Conservation (phyloP, 1,140 invertebrate genomes). For the Leguminivora glycinivorella region DNA sequence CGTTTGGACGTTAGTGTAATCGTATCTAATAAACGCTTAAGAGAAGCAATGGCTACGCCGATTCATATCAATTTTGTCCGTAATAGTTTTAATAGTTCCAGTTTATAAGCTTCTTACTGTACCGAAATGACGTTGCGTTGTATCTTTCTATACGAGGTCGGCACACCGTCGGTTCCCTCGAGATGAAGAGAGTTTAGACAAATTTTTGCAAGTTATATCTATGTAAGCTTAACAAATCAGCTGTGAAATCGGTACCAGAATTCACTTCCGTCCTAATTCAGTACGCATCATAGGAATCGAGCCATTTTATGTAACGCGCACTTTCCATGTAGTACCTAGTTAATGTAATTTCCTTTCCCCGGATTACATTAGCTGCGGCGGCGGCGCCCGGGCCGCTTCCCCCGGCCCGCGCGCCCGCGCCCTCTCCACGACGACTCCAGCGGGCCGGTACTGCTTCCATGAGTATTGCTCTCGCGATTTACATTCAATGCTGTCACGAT, state of each 20-base stretch:
- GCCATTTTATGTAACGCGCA: slow-evolving; percentile 78
- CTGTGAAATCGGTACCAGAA: slow-evolving; percentile 77
- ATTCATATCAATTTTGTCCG: slow-evolving; percentile 78
- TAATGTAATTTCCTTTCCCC: slow-evolving; percentile 73
- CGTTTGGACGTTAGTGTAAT: slow-evolving; percentile 64
- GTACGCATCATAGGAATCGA: slow-evolving; percentile 77
- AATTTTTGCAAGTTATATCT: slow-evolving; percentile 73
- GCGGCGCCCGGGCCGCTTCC: slow-evolving; percentile 44
- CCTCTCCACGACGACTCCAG: slow-evolving; percentile 43
- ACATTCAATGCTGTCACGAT: slow-evolving; percentile 51
- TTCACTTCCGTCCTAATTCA: slow-evolving; percentile 79
- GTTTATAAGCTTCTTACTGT: slow-evolving; percentile 74
- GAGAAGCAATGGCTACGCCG: slow-evolving; percentile 71
- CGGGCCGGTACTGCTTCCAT: slow-evolving; percentile 69
- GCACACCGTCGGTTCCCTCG: slow-evolving; percentile 49
- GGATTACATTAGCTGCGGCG: slow-evolving; percentile 65
- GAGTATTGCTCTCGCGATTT: slow-evolving; percentile 57
- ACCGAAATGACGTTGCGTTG: slow-evolving; percentile 59
- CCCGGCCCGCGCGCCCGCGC: slow-evolving; percentile 38
- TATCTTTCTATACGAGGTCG: slow-evolving; percentile 57
- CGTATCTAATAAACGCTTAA: slow-evolving; percentile 70
- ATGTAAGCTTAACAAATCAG: slow-evolving; percentile 75
- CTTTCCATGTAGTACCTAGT: slow-evolving; percentile 56
- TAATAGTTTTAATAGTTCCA: slow-evolving; percentile 75
- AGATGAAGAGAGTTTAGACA: slow-evolving; percentile 61